Evolutionary conservation across 1,140 invertebrate genomes (phyloP).

Genomic region (Polypedilum vanderplanki): DNA sequence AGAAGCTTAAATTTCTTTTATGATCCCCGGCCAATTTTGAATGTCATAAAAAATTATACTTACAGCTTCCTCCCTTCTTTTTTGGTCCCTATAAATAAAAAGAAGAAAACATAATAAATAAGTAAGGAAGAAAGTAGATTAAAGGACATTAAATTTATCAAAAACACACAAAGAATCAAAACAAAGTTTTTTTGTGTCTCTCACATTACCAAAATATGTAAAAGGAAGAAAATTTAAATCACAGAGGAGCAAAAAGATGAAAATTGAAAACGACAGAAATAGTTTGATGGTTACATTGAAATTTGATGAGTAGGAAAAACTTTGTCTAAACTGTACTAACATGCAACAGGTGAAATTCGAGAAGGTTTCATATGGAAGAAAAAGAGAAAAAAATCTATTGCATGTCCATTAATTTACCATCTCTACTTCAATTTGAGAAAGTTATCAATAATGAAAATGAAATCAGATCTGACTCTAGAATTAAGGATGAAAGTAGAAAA

Average conservation of each 20-base stretch:
- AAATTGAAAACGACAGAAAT: neutral
- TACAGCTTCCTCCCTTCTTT: conserved; percentile 25
- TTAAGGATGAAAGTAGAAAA: neutral
- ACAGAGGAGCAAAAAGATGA: neutral
- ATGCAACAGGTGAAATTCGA: conserved; percentile 25
- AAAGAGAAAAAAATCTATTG: neutral
- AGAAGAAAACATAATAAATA: neutral
- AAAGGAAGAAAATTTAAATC: neutral
- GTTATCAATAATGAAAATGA: conserved; percentile 8
- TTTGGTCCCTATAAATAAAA: conserved; percentile 14
- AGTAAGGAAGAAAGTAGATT: neutral
- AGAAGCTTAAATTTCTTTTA: conserved; percentile 28
- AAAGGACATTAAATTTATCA: conserved; percentile 27
- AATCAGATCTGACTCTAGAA: neutral
- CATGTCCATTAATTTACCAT: neutral
- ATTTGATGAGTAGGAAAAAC: neutral
- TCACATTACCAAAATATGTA: neutral
- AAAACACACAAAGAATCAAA: neutral
- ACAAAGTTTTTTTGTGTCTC: neutral
- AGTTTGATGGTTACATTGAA: neutral
- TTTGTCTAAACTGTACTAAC: too few species aligned
- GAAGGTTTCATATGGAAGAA: neutral
- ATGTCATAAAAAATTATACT: conserved; percentile 27
- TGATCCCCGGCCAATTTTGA: conserved; percentile 24
- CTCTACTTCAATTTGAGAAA: neutral